Conservation (phyloP, 2,888 invertebrate species). For the Hirtodrosophila alboralis region DNA sequence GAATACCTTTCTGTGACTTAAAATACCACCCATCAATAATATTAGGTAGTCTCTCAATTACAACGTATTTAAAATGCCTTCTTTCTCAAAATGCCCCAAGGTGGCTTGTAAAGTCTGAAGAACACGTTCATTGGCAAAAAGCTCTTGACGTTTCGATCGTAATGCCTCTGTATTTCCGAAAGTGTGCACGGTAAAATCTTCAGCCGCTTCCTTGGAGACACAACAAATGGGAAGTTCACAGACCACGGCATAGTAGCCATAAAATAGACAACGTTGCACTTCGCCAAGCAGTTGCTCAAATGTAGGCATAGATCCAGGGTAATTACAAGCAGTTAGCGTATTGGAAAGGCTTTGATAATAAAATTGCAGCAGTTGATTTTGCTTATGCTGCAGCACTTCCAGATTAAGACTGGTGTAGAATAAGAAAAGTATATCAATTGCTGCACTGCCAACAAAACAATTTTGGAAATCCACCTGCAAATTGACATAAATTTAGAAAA, state of each 20-base stretch:
- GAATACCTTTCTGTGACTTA: too few species aligned
- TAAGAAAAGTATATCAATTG: conserved; percentile 81
- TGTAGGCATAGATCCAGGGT: conserved; percentile 49
- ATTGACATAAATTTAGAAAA: background rate
- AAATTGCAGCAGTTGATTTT: conserved; percentile 60
- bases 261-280: conserved; percentile 66
- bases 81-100: conserved; percentile 68
- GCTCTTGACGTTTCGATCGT: conserved; percentile 51
- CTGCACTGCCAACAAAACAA: conserved; percentile 77
- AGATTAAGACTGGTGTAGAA: conserved; percentile 78
- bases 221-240: conserved; percentile 75
- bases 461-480: conserved; percentile 82
- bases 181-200: conserved; percentile 58
- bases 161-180: conserved; percentile 58
- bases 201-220: conserved; percentile 56
- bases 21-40: conserved; percentile 1
- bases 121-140: conserved; percentile 71
- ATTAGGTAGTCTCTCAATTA: conserved; percentile 5
- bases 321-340: conserved; percentile 50
- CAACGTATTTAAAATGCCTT: conserved; percentile 63
- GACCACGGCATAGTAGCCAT: conserved; percentile 69
- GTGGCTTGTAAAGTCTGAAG: conserved; percentile 59
- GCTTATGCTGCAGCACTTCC: conserved; percentile 66
- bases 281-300: conserved; percentile 63
- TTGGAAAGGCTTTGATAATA: conserved; percentile 68